phyloP scores from a whole-genome alignment of 2,888 invertebrate genomes.

The Tanypteryx hageni region DNA sequence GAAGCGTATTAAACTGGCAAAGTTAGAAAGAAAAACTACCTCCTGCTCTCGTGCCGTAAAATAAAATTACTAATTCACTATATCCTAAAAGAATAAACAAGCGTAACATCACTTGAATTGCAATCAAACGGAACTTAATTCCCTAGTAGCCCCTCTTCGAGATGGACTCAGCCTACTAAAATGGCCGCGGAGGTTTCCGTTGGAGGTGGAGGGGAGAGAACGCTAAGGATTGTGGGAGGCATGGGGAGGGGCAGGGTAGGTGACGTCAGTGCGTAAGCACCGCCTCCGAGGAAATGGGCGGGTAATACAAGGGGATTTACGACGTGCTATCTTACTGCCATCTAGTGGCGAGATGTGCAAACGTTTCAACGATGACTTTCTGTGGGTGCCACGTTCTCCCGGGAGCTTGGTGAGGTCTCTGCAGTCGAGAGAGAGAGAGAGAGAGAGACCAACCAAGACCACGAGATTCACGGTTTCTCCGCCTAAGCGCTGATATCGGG shows the following conservation, averaged over 20 bases:
- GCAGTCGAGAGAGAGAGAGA: conserved; percentile 12
- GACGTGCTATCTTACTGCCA: conserved; percentile 76
- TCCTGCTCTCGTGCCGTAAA: not conserved
- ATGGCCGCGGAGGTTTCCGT: conserved; percentile 73
- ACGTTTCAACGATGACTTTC: conserved; percentile 59
- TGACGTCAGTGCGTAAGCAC: conserved; percentile 73
- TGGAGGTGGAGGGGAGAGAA: conserved; percentile 73
- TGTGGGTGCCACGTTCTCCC: conserved; percentile 53
- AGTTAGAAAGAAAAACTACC: conserved; percentile 22
- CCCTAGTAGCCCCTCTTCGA: conserved; percentile 27
- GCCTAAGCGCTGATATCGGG: conserved; percentile 43
- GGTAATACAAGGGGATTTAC: conserved; percentile 75
- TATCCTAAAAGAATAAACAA: conserved; percentile 34
- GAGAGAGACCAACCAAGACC: conserved; percentile 20
- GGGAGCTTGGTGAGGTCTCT: conserved; percentile 47
- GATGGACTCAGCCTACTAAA: conserved; percentile 74
- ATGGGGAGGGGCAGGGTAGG: conserved; percentile 73
- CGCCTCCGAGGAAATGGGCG: conserved; percentile 80
- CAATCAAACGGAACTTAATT: conserved; percentile 48
- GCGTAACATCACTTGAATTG: conserved; percentile 27
- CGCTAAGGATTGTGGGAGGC: conserved; percentile 71
- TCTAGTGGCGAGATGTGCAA: conserved; percentile 67
- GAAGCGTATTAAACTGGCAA: not conserved
- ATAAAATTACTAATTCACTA: conserved; percentile 34
- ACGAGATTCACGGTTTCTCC: conserved; percentile 45